These are phyloP conservation scores for Auanema freiburgensis DNA, from an alignment of 2,888 invertebrate genomes.

Conservation along the genomic window DNA sequence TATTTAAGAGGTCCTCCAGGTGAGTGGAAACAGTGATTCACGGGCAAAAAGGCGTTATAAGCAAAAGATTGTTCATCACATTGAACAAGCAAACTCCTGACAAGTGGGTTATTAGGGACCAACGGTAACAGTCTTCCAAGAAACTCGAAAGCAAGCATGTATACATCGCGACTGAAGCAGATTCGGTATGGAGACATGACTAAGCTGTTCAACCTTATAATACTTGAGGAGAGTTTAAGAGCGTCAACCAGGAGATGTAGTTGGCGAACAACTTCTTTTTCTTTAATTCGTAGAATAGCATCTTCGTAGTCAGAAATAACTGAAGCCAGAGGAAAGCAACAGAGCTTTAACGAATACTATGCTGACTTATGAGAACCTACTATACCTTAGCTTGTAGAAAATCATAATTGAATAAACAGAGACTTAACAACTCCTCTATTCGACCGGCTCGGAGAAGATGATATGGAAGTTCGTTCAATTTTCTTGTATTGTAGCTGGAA, in stretches of 20 bases:
- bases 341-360: slow-evolving; percentile 48
- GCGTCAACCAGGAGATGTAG: slow-evolving; percentile 90
- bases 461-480: slow-evolving; percentile 87
- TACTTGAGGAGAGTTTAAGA: slow-evolving; percentile 85
- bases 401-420: slow-evolving; percentile 93
- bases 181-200: no score
- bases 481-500: slow-evolving; percentile 80
- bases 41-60: slow-evolving; percentile 86
- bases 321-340: slow-evolving; percentile 86
- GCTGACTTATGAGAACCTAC: not conserved
- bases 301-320: slow-evolving; percentile 94
- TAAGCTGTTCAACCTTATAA: slow-evolving; percentile 40
- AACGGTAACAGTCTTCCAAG: slow-evolving; percentile 89
- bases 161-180: slow-evolving; percentile 73
- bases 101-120: slow-evolving; percentile 77
- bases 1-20: slow-evolving; percentile 99
- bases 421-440: slow-evolving; percentile 83
- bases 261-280: slow-evolving; percentile 75
- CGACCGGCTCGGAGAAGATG: slow-evolving; percentile 88
- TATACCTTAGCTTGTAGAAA: slow-evolving; percentile 87
- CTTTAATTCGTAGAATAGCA: slow-evolving; percentile 68
- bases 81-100: slow-evolving; percentile 83
- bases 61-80: slow-evolving; percentile 81
- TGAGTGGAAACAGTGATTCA: slow-evolving; percentile 93
- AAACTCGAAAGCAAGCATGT: slow-evolving; percentile 92